Base-by-base conservation (phyloP, 2,797 vertebrate species). In the Benthosema pterotum region DNA sequence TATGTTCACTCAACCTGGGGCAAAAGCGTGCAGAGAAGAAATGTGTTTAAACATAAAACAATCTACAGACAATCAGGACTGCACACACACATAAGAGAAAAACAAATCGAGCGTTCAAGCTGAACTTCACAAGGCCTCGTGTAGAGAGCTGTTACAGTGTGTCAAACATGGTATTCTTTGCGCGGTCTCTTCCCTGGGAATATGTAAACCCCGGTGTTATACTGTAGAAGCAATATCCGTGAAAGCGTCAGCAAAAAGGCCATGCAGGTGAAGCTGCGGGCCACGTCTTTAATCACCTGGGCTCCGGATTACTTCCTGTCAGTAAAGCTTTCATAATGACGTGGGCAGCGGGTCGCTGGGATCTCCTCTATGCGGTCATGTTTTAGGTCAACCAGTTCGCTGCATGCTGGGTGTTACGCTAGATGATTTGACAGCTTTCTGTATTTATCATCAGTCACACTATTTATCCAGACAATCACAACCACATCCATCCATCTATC, bases 1-100 rank as follows among this genome's bases (percentile, higher is more conserved):
- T 45, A 16, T 14, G 49, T 15, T 11, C 9, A 14, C 7, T 52
- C 4, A 68, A 19, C 50, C 42, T 42, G 0, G 49, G 50, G 50
- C 11, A 13, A 42, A 43, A 64, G 52, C 16, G 11, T 45, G 47
- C 48, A 17, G 13, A 25, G 12, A 60, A 17, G 45, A 28, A 64
- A 50, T 53, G 4, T 2, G 14, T 9, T n/a, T 15, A 57, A 52
- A 25, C 12, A 7, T 28, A 28, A 28, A 8, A 28, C 14, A 28
- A 25, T 11, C 5, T 25, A 52, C 12, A 12, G 18, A 5, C 13
- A 3, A 6, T 47, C n/a, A 14, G 45, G 11, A 5, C 6, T 47
- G n/a, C 45, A 15, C 45, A 13, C 14, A 25, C 25, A 25, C n/a
- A n/a, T n/a, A n/a, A n/a, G n/a, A n/a, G n/a, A n/a, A n/a, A n/a